phyloP scores from a whole-genome alignment of 2,797 vertebrate genomes.

The Melanogrammus aeglefinus region DNA sequence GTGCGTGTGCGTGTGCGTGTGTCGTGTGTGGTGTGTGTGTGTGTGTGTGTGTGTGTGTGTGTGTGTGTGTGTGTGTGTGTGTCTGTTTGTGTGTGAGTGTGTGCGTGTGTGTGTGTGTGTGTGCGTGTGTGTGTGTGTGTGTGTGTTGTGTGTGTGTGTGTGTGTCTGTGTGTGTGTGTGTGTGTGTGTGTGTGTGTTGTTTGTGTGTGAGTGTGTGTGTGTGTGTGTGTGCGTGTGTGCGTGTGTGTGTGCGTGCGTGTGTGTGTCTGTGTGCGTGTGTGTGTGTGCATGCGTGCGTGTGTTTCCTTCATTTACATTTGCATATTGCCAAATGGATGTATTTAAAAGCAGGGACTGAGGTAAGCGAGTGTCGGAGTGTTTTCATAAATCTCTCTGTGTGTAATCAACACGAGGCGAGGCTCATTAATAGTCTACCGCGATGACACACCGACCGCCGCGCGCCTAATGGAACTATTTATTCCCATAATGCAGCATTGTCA shows the following conservation, averaged over 20 bases:
- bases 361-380: constrained; percentile 25
- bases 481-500: constrained; percentile 75
- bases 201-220: neutral
- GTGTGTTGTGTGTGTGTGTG: neutral
- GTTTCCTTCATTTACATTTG: neutral
- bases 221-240: neutral
- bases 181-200: no score
- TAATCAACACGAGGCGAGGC: constrained; percentile 72
- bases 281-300: neutral
- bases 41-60: no score
- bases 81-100: neutral
- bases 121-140: neutral
- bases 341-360: neutral
- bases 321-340: neutral
- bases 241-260: neutral
- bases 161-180: no score
- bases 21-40: no score
- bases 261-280: neutral
- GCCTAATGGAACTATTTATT: constrained; percentile 84
- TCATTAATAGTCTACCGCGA: constrained; percentile 77
- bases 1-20: neutral
- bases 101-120: neutral
- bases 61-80: neutral
- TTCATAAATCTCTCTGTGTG: constrained; percentile 76
- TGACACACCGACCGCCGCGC: constrained; percentile 72